Evolutionary conservation across 2,888 invertebrate genomes (phyloP), one percentile per base, ranked within the genome.

Genomic region (Oeneis ivallda): DNA sequence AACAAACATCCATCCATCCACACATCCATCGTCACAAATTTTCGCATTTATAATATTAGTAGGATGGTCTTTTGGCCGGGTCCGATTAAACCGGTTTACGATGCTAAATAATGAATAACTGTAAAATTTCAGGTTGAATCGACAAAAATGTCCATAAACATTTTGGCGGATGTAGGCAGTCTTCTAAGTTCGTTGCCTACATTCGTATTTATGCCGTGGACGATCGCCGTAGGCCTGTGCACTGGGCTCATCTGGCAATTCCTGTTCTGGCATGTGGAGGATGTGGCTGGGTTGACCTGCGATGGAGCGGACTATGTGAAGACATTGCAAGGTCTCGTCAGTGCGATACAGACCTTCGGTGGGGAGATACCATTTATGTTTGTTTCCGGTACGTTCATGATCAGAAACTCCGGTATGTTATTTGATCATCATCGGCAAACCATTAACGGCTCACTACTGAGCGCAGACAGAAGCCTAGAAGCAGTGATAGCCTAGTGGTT

Each of bases 301-400:
- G 85, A 88, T 49, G 85, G 88, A 1, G 79, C 86, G 0, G 84
- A 87, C 11, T 94, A 94, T 80, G 92, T 94, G n/a, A 96, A 96
- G 81, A 95, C 96, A 0, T 77, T 96, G 15, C 95, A 96, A 80
- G 96, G 96, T 0, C 83, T 95, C 0, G 94, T 94, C 15, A 95
- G 94, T 81, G 95, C 94, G 8, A 93, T 96, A 65, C 96, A 97
- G 81, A 96, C 96, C 64, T 95, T 98, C 77, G 93, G 94, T 32
- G 97, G 97, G 1, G 98, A 98, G 84, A 89, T 97, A 75, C 97
- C 97, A 0, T 96, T 97, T 77, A 95, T 98, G 84, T 97, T 97
- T 79, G 84, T 96, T 3, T 97, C 97, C 26, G 96, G 94, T 93
- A 72, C 69, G 72, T 71, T 54, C 54, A 47, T 26, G 4, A 1